Percentiles rank a stretch among this genome's conserved stretches.
Evolutionary conservation across 2,888 invertebrate genomes (phyloP).

Genomic region (Apodemia zela): DNA sequence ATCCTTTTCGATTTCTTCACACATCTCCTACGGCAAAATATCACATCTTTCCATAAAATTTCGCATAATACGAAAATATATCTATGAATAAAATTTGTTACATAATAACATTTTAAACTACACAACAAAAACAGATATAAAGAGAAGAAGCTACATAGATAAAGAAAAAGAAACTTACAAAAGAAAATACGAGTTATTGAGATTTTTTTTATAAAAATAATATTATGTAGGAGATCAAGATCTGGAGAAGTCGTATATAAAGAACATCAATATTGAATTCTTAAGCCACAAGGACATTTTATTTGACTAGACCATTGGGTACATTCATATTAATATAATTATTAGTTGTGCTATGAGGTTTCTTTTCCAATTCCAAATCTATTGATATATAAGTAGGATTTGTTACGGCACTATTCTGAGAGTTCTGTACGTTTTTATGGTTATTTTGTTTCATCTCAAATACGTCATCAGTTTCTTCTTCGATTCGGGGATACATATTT

Average conservation of each 20-base stretch:
- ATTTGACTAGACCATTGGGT: conserved; percentile 73
- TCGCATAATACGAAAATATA: conserved; percentile 18
- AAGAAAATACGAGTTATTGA: conserved; percentile 17
- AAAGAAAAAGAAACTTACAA: conserved; percentile 14
- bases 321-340: conserved; percentile 53
- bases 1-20: background rate
- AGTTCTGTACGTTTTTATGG: conserved; percentile 50
- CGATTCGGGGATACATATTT: conserved; percentile 57
- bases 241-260: conserved; percentile 21
- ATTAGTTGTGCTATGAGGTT: conserved; percentile 55
- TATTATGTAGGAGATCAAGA: conserved; percentile 29
- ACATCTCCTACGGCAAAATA: conserved; percentile 40
- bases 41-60: conserved; percentile 40
- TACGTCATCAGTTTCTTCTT: conserved; percentile 66
- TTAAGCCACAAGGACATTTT: conserved; percentile 36
- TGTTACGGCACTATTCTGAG: conserved; percentile 49
- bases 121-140: conserved; percentile 18
- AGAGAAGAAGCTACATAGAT: conserved; percentile 14
- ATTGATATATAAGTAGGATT: conserved; percentile 69
- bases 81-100: conserved; percentile 15
- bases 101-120: conserved; percentile 13
- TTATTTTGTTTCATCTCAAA: conserved; percentile 58
- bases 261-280: conserved; percentile 24
- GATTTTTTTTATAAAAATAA: conserved; percentile 16
- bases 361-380: conserved; percentile 57